A percentile compares a stretch with the other conserved stretches of the same genome.
These are phyloP conservation scores for Emydura subglobosa DNA, from an alignment of 2,113 vertebrate species.

Conservation along the genomic window DNA sequence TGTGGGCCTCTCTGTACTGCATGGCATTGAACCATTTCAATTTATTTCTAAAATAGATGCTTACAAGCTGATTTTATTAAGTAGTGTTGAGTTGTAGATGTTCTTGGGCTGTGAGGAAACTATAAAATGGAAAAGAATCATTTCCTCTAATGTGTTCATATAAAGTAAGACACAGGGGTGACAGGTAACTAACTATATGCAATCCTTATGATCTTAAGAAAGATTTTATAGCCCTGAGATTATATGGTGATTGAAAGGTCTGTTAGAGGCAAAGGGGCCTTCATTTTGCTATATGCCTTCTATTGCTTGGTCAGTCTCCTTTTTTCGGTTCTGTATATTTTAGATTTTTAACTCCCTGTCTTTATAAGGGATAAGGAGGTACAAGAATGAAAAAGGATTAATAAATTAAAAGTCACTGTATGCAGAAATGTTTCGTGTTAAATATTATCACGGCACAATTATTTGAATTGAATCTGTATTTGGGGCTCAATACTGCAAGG, in stretches of 20 bases:
- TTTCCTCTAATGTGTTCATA: not conserved
- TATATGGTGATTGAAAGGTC: not conserved
- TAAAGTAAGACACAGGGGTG: not conserved
- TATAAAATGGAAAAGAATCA: not conserved
- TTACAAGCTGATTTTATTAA: not conserved
- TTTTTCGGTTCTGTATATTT: not conserved
- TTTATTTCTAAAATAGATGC: not conserved
- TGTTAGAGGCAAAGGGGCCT: not conserved
- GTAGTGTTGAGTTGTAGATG: not conserved
- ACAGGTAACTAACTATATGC: not conserved
- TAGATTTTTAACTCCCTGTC: not conserved
- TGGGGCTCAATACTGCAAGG: not conserved
- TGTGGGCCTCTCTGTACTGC: not conserved
- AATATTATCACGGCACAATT: not conserved
- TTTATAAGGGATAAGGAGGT: not conserved
- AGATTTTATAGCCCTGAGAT: not conserved
- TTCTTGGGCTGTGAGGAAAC: conserved; percentile 20
- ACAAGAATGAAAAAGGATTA: not conserved
- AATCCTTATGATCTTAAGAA: not conserved
- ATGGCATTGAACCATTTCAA: not conserved
- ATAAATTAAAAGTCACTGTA: too few species aligned
- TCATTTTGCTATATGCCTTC: not conserved
- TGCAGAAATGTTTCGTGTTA: not conserved
- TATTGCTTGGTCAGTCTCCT: not conserved
- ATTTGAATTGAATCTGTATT: not conserved